These are phyloP conservation scores for Drusus annulatus DNA, from an alignment of 1,140 invertebrate genomes.

Conservation along the genomic window DNA sequence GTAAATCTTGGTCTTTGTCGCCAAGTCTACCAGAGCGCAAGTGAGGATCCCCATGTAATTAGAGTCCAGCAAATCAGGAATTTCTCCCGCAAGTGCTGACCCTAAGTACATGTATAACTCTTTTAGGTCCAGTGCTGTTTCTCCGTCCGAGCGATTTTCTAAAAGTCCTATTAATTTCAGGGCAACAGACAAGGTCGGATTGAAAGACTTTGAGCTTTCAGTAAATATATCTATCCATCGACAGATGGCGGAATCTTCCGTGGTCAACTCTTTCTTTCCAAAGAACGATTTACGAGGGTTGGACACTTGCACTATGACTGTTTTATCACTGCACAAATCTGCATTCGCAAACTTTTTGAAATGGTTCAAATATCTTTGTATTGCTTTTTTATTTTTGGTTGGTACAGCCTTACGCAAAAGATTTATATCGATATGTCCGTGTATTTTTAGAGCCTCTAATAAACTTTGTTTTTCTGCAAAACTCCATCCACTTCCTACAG, in stretches of 20 bases:
- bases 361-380: slow-evolving; percentile 18
- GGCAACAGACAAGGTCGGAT: slow-evolving; percentile 32
- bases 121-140: slow-evolving; percentile 30
- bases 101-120: slow-evolving; percentile 42
- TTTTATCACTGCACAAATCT: not conserved
- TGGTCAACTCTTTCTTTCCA: not conserved
- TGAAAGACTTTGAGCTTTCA: not conserved
- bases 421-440: slow-evolving; percentile 26
- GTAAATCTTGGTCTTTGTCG: not conserved
- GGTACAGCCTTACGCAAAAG: slow-evolving; percentile 18
- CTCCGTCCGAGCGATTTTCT: slow-evolving; percentile 21
- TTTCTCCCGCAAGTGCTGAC: slow-evolving; percentile 27
- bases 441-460: slow-evolving; percentile 4
- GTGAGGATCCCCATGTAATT: slow-evolving; percentile 24
- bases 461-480: slow-evolving; percentile 7
- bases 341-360: slow-evolving; percentile 9
- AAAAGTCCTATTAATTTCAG: slow-evolving; percentile 39
- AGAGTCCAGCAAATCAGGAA: slow-evolving; percentile 12
- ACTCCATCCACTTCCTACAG: not conserved
- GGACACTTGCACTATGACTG: not conserved
- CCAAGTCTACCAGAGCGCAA: slow-evolving; percentile 13
- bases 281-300: not conserved
- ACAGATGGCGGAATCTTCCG: not conserved
- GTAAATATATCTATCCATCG: slow-evolving; percentile 27
- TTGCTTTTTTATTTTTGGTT: slow-evolving; percentile 26